phyloP scores from a whole-genome alignment of 2,888 invertebrate genomes.

The Drosophila subquinaria region DNA sequence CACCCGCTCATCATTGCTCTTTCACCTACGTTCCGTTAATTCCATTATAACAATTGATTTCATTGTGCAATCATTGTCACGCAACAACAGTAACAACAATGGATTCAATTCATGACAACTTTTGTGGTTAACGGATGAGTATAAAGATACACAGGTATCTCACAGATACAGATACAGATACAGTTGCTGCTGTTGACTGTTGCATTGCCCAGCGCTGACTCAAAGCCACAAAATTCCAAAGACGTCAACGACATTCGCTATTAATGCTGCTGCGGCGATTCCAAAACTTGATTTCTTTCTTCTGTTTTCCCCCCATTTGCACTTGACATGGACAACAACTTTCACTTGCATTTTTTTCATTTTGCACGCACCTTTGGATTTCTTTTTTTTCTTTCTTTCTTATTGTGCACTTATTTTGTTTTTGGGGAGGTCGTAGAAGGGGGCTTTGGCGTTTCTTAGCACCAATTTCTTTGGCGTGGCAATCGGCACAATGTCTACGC shows the following conservation, averaged over 20 bases:
- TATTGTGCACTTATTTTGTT: constrained; percentile 21
- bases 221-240: constrained; percentile 47
- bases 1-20: constrained; percentile 46
- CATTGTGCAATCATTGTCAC: constrained; percentile 78
- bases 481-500: constrained; percentile 44
- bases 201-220: constrained; percentile 60
- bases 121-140: constrained; percentile 58
- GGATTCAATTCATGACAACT: constrained; percentile 51
- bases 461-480: constrained; percentile 74
- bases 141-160: constrained; percentile 56
- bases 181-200: constrained; percentile 24
- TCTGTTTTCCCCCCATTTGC: constrained; percentile 32
- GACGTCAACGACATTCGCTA: constrained; percentile 27
- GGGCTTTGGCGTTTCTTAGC: constrained; percentile 40
- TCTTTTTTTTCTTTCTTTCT: constrained; percentile 24
- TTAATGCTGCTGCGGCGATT: constrained; percentile 17
- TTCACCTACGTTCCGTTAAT: constrained; percentile 70
- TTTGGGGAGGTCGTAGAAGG: constrained; percentile 12
- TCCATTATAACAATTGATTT: constrained; percentile 80
- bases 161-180: constrained; percentile 34
- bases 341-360: constrained; percentile 52
- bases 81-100: constrained; percentile 58
- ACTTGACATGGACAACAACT: constrained; percentile 47
- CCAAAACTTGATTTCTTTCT: constrained; percentile 40
- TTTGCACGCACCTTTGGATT: constrained; percentile 53